Evolutionary conservation across 2,797 vertebrate genomes (phyloP).

Genomic region (Artibeus jamaicensis): DNA sequence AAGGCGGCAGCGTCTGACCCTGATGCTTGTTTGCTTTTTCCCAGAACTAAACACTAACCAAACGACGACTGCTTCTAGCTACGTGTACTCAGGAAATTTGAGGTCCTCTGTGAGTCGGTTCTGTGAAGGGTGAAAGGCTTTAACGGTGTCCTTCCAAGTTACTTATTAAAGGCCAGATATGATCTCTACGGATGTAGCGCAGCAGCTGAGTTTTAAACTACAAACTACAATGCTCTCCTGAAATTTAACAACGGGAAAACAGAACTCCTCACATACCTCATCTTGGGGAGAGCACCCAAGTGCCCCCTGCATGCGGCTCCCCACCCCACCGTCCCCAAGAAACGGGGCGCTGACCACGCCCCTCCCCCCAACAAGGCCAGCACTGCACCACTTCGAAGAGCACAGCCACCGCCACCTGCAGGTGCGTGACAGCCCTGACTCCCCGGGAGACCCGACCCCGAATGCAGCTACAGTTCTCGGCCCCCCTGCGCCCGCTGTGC

Average conservation of each 20-base stretch:
- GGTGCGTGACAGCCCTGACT: neutral
- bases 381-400: no score
- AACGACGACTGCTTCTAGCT: neutral
- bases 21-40: neutral
- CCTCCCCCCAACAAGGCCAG: no score
- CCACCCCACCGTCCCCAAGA: neutral
- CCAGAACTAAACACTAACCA: neutral
- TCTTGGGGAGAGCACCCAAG: neutral
- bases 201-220: neutral
- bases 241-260: neutral
- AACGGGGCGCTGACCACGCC: fast-evolving
- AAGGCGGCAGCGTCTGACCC: neutral
- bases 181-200: neutral
- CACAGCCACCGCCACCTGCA: neutral
- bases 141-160: fast-evolving
- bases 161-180: neutral
- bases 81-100: neutral
- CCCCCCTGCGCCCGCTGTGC: neutral
- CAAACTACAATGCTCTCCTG: neutral
- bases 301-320: fast-evolving
- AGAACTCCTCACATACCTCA: neutral
- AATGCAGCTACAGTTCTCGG: fast-evolving
- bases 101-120: neutral
- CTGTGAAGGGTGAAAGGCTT: neutral
- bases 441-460: neutral